Conservation (phyloP, 2,797 vertebrate species). For the Callimico goeldii region DNA sequence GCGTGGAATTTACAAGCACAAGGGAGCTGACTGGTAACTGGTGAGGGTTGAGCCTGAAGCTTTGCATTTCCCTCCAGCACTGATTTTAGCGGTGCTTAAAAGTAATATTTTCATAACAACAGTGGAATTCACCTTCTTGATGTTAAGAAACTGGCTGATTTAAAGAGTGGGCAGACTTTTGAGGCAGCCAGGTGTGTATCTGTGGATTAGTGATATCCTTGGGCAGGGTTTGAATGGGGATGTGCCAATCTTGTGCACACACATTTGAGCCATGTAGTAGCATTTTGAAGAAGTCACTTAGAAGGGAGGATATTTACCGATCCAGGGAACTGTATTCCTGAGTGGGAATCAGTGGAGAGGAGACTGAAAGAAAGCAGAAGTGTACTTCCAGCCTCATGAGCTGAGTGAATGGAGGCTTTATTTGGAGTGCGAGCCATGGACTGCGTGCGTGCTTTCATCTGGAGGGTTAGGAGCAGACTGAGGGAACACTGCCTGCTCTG, state of each 20-base stretch:
- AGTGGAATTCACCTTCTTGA: neutral
- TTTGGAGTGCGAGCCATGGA: neutral
- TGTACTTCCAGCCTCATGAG: neutral
- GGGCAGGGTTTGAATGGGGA: neutral
- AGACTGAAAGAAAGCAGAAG: neutral
- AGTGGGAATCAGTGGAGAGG: neutral
- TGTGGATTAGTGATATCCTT: neutral
- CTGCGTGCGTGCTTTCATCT: neutral
- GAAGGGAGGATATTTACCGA: neutral
- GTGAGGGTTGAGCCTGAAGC: neutral
- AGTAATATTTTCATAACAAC: neutral
- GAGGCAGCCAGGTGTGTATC: neutral
- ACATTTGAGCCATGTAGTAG: neutral
- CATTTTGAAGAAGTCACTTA: neutral
- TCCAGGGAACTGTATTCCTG: neutral
- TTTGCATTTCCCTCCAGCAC: neutral
- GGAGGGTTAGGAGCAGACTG: neutral
- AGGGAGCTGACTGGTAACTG: neutral
- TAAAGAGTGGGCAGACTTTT: neutral
- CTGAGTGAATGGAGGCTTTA: slow-evolving; percentile 20
- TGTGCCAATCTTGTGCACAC: neutral
- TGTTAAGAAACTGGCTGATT: neutral
- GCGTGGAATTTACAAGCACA: neutral
- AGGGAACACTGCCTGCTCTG: neutral
- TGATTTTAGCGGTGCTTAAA: neutral